phyloP scores from a whole-genome alignment of 1,140 invertebrate genomes.

The Drosophila ironensis region DNA sequence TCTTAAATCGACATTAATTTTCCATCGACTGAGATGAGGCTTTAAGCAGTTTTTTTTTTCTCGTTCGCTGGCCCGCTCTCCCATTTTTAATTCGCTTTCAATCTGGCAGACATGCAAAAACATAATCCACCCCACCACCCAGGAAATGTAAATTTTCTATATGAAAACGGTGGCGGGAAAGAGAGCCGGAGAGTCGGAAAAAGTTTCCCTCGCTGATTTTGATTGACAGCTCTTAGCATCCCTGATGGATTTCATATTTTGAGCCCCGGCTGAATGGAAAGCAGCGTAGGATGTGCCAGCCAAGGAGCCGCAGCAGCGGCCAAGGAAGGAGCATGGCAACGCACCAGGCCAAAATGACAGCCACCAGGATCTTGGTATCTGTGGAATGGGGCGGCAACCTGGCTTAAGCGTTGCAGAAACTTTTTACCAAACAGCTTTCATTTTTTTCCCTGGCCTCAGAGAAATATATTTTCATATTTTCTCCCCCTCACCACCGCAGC shows the following conservation, averaged over 20 bases:
- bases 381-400: conserved; percentile 18
- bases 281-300: conserved; percentile 16
- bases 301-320: neutral
- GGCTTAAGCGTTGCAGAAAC: conserved; percentile 69
- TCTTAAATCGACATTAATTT: conserved; percentile 68
- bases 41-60: conserved; percentile 52
- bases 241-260: conserved; percentile 82
- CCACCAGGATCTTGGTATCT: conserved; percentile 11
- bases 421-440: conserved; percentile 74
- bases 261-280: conserved; percentile 35
- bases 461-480: conserved; percentile 51
- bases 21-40: conserved; percentile 42
- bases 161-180: conserved; percentile 4
- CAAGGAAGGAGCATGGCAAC: conserved; percentile 25
- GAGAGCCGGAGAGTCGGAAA: conserved; percentile 32
- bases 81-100: conserved; percentile 79
- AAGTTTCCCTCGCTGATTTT: conserved; percentile 81
- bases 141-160: conserved; percentile 71
- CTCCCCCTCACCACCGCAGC: neutral
- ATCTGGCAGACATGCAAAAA: conserved; percentile 70
- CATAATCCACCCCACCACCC: conserved; percentile 57
- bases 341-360: conserved; percentile 71
- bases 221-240: conserved; percentile 81
- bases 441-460: conserved; percentile 68
- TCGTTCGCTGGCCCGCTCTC: neutral